Evolutionary conservation across 2,797 vertebrate species (phyloP), one percentile per base, ranked within the genome.

Genomic region (Propithecus perrieri): DNA sequence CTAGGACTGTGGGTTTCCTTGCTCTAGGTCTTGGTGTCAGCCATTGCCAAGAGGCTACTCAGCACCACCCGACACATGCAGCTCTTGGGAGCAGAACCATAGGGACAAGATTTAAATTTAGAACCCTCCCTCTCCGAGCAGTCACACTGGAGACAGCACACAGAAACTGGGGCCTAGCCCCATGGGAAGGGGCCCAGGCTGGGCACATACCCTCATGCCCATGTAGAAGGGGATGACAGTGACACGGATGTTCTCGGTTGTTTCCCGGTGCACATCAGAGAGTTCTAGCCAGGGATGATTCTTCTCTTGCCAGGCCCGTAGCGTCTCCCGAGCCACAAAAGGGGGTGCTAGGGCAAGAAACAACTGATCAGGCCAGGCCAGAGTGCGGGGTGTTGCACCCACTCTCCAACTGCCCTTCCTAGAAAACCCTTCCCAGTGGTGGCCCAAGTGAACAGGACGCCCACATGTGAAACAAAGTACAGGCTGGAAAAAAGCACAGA

Each of bases 161-260:
- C 33, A 88, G 26, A 85, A 61, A 28, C 33, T 75, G 74, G 4
- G 33, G 12, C 59, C 74, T 50, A 28, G 24, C 22, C 50, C 18
- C 20, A 6, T 43, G 18, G 71, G 41, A 57, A 90, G 61, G 72
- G 22, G 17, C 67, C 30, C 71, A 65, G 7, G 20, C 41, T 12
- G 24, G 65, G 22, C 41, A 97, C 99, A 78, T 84, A 99, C 99
- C 99, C 99, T 99, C 99, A 99, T 99, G 98, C 99, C 99, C 99
- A 99, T 99, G 96, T 99, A 99, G 98, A 99, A 99, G 24, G 99
- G 99, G 98, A 99, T 99, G 96, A 99, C 99, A 0, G 99, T 99
- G 98, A 99, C 99, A 0, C 99, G 99, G 98, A 99, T 99, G 98
- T 99, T 99, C 98, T 99, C 99, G 0, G 99, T 99, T 55, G 99